Percentiles rank a stretch among this genome's conserved stretches.
Conservation (phyloP, 1,140 invertebrate species). For the Tenebrio molitor region DNA sequence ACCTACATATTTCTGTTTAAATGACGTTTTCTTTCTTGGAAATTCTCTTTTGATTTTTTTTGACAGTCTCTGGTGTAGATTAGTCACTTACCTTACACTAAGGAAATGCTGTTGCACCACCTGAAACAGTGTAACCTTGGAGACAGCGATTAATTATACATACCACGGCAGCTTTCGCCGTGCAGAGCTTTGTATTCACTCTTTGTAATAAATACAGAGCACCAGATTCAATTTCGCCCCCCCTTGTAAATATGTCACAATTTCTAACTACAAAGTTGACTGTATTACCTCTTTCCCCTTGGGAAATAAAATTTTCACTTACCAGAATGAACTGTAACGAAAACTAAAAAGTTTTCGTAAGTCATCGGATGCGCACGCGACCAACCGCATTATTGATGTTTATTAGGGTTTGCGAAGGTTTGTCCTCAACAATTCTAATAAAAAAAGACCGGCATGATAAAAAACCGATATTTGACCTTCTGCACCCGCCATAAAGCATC, state of each 20-base stretch:
- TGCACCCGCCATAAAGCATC: too few relatives aligned
- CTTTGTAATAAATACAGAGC: not conserved
- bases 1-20: too few relatives aligned
- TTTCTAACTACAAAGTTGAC: slow-evolving; percentile 8
- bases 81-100: too few relatives aligned
- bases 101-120: too few relatives aligned
- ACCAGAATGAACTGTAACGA: slow-evolving; percentile 7
- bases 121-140: not conserved
- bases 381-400: slow-evolving; percentile 16
- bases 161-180: not conserved
- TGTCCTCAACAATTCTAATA: too few relatives aligned
- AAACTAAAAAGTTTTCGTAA: slow-evolving; percentile 17
- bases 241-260: slow-evolving; percentile 23
- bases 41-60: too few relatives aligned
- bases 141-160: slow-evolving; percentile 1
- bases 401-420: not conserved
- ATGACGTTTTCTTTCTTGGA: too few relatives aligned
- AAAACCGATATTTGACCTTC: too few relatives aligned
- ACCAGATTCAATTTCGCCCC: slow-evolving; percentile 4
- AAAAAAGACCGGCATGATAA: too few relatives aligned
- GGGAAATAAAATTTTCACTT: slow-evolving; percentile 37
- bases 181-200: not conserved
- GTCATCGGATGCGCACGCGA: not conserved
- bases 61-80: too few relatives aligned
- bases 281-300: not conserved